Evolutionary conservation across 2,113 vertebrate species (phyloP).

Genomic region (Saccopteryx leptura): DNA sequence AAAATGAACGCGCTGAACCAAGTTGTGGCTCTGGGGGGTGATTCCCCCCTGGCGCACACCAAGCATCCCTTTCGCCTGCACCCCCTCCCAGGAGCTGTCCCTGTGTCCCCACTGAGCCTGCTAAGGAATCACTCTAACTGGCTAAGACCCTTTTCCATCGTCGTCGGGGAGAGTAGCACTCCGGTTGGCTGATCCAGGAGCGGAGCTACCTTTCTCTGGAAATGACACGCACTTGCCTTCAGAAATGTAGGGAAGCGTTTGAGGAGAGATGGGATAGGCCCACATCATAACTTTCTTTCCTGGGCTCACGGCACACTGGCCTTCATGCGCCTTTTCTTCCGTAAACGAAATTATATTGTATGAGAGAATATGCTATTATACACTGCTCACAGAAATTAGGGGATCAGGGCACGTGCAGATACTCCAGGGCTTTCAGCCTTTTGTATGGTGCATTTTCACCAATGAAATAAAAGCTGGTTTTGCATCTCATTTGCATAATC

Average conservation of each 20-base stretch:
- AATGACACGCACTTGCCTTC: not conserved
- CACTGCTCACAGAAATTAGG: too few species aligned
- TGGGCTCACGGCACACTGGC: not conserved
- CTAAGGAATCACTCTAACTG: not conserved
- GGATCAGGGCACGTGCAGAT: too few species aligned
- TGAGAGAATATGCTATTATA: not conserved
- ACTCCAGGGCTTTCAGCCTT: too few species aligned
- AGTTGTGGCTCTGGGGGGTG: not conserved
- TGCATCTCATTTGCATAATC: too few species aligned
- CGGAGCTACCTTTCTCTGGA: not conserved
- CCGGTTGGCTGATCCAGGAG: too few species aligned
- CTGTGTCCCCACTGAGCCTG: not conserved
- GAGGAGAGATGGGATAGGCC: not conserved
- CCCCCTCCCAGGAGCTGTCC: not conserved
- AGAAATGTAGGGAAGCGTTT: not conserved
- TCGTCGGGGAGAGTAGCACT: not conserved
- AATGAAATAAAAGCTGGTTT: too few species aligned
- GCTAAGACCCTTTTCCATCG: not conserved
- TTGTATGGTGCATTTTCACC: too few species aligned
- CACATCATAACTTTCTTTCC: not conserved
- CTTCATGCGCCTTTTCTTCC: not conserved
- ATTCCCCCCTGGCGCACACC: not conserved
- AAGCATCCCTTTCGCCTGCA: too few species aligned
- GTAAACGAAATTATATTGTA: not conserved
- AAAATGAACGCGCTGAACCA: not conserved